Evolutionary conservation across 2,888 invertebrate species (phyloP), one percentile per base, ranked within the genome.

Genomic region (Pycnomerus fuliginosus): DNA sequence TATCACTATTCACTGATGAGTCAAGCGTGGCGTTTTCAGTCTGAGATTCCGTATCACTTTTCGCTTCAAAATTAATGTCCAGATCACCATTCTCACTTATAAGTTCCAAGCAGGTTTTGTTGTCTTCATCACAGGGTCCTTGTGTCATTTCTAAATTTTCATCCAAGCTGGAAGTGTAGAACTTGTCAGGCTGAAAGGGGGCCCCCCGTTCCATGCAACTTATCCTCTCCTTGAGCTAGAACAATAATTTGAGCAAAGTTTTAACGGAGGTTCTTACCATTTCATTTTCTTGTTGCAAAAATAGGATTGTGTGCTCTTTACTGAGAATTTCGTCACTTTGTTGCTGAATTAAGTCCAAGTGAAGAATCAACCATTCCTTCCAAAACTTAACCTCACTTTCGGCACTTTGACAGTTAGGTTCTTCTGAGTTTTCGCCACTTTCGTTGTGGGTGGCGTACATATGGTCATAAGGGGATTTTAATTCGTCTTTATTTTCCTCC

Each of bases 331-430:
- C 82, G 64, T 92, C 90, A 62, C 89, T 89, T 72, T 93, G 92
- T 72, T 91, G 90, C 69, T 92, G 91, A 67, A 93, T 90, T 49
- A 93, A 75, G 71, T 93, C 91, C 61, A 93, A 76, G 69, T 94
- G 91, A 55, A 87, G 78, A 44, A 90, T 74, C 52, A 92, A 74
- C 65, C 93, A 80, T 53, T 88, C 86, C 72, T 90, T 90, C 35
- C 85, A 75, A 61, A 80, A 81, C 67, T 78, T 82, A 69, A 85
- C 83, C 74, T 85, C 84, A 62, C 73, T 61, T 70, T 72, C 60
- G 76, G 68, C 58, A 31, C 23, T 41, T 55, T 58, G 61, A 59
- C 60, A 59, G 57, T 53, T 61, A 44, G 52, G 44, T 30, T 51
- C 47, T 22, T 51, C 45, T 30, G 48, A 44, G 43, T 34, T 53